Conservation (phyloP, 2,113 vertebrate species). For the Urocynchramus pylzowi region DNA sequence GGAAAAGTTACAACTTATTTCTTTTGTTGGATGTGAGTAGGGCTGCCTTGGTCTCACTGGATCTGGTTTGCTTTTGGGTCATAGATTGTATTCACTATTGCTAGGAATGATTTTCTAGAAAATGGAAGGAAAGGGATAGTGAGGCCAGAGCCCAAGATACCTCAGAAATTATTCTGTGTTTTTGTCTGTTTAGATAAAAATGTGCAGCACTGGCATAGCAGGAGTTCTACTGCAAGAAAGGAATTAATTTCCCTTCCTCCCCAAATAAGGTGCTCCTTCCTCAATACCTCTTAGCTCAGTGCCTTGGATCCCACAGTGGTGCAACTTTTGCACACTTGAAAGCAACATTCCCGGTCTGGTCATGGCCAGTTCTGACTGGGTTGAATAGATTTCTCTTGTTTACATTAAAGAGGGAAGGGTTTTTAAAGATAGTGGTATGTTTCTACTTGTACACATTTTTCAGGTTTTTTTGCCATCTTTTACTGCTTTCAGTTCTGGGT, state of each 20-base stretch:
- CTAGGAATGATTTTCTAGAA: background rate
- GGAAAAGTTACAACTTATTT: background rate
- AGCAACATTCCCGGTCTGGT: background rate
- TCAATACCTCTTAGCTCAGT: background rate
- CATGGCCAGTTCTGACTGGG: background rate
- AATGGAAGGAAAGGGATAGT: background rate
- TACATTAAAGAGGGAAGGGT: background rate
- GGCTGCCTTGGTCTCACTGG: background rate
- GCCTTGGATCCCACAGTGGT: background rate
- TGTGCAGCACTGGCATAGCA: background rate
- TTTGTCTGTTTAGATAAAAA: background rate
- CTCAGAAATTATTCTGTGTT: background rate
- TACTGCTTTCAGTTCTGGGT: background rate
- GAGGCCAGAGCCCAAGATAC: background rate
- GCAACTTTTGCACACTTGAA: background rate
- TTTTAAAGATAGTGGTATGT: background rate
- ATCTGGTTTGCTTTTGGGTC: background rate
- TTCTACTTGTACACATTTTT: background rate
- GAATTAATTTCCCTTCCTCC: background rate
- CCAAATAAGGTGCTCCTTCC: background rate
- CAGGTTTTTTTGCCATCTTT: background rate
- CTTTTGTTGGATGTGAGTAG: background rate
- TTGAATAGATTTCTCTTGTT: background rate
- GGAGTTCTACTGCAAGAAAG: background rate
- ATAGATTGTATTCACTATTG: background rate